These are phyloP conservation scores for Taenaris catops DNA, from an alignment of 2,888 invertebrate genomes.

Conservation along the genomic window DNA sequence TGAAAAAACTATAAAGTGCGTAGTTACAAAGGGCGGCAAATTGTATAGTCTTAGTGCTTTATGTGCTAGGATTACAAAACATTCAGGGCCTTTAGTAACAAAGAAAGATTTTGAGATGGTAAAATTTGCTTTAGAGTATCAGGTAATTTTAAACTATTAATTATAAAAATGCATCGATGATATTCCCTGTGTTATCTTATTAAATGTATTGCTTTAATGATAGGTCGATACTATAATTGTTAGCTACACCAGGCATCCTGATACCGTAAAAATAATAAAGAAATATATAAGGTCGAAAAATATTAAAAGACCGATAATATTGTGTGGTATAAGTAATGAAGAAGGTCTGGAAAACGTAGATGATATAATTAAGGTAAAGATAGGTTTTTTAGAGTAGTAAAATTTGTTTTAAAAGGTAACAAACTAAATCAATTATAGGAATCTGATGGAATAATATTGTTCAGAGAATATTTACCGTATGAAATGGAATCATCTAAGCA, in stretches of 20 bases:
- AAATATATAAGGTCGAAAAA: conserved; percentile 28
- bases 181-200: too few species aligned
- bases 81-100: conserved; percentile 33
- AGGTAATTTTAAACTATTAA: conserved; percentile 29
- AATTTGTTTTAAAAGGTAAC: too few species aligned
- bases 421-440: too few species aligned
- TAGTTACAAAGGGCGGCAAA: conserved; percentile 32
- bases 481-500: conserved; percentile 36
- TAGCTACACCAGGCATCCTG: conserved; percentile 32
- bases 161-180: background rate
- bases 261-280: conserved; percentile 31
- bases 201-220: too few species aligned
- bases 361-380: conserved; percentile 39
- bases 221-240: conserved; percentile 41
- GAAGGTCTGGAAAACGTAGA: conserved; percentile 46
- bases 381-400: too few species aligned
- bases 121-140: conserved; percentile 38
- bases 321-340: conserved; percentile 43
- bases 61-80: conserved; percentile 35
- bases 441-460: conserved; percentile 48
- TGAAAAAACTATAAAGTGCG: conserved; percentile 35
- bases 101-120: conserved; percentile 40
- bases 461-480: conserved; percentile 49
- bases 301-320: conserved; percentile 32
- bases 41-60: conserved; percentile 33